Evolutionary conservation across 2,113 vertebrate species (phyloP).

Genomic region (Microtus richardsoni): DNA sequence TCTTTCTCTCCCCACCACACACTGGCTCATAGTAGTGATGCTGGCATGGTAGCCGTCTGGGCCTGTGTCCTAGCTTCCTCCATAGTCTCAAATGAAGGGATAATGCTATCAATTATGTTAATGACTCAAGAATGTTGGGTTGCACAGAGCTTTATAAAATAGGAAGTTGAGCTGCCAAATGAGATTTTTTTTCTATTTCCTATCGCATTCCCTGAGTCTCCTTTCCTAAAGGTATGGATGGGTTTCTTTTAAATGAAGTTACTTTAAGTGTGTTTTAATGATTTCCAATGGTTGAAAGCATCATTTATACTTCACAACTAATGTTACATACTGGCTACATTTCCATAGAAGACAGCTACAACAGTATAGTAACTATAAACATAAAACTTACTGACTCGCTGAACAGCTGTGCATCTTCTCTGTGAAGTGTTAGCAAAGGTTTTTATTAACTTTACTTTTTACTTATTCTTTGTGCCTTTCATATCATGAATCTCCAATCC

Average conservation of each 20-base stretch:
- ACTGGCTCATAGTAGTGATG: neutral
- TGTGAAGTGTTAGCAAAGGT: neutral
- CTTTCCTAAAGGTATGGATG: neutral
- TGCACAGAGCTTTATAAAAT: slow-evolving; percentile 20
- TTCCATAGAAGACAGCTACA: slow-evolving; percentile 50
- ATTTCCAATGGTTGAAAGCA: slow-evolving; percentile 2
- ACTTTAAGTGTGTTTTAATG: slow-evolving; percentile 9
- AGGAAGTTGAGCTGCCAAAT: slow-evolving; percentile 38
- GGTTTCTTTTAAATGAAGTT: neutral
- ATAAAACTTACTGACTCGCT: neutral
- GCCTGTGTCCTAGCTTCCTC: neutral
- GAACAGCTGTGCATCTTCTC: slow-evolving; percentile 13
- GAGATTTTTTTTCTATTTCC: neutral
- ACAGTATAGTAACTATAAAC: slow-evolving; percentile 12
- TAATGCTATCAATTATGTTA: slow-evolving; percentile 35
- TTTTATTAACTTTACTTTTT: neutral
- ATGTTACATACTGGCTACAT: neutral
- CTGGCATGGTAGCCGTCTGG: neutral
- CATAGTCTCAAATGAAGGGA: slow-evolving; percentile 39
- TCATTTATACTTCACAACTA: slow-evolving; percentile 36
- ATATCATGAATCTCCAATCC: no score
- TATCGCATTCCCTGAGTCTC: neutral
- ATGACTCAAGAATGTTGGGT: neutral
- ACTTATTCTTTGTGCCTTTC: no score
- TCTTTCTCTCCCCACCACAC: neutral